Conservation (phyloP, 2,797 vertebrate genomes). For the Parambassis ranga region DNA sequence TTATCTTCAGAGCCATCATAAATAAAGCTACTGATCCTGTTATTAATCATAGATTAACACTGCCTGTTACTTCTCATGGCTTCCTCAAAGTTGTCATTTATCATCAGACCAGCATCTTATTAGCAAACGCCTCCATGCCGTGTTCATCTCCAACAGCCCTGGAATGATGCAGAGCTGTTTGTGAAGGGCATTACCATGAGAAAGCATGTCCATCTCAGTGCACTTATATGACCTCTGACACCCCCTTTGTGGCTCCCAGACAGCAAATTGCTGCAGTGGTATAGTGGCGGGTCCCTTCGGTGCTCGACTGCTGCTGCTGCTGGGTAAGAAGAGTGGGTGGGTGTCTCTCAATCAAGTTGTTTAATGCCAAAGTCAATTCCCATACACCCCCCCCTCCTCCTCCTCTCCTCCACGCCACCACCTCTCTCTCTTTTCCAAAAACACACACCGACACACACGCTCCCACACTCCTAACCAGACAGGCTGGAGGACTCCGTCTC, state of each 20-base stretch:
- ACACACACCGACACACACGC: constrained; percentile 68
- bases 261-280: constrained; percentile 84
- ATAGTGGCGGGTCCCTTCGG: constrained; percentile 34
- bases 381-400: constrained; percentile 46
- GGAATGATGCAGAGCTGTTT: constrained; percentile 65
- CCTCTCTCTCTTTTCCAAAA: too few species aligned
- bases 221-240: constrained; percentile 89
- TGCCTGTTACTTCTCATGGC: background rate
- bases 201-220: constrained; percentile 82
- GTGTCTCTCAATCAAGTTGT: constrained; percentile 65
- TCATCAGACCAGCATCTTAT: background rate
- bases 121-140: constrained; percentile 12
- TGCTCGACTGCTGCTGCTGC: constrained; percentile 14
- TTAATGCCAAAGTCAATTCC: constrained; percentile 75
- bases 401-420: too few species aligned
- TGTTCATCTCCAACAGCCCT: constrained; percentile 35
- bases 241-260: constrained; percentile 81
- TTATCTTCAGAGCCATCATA: too few species aligned
- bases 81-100: constrained; percentile 3
- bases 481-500: constrained; percentile 76
- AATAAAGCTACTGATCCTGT: too few species aligned
- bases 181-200: constrained; percentile 85
- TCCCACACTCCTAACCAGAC: constrained; percentile 81
- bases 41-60: background rate
- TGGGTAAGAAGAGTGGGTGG: constrained; percentile 8